Evolutionary conservation across 2,797 vertebrate genomes (phyloP), one percentile per base, ranked within the genome.

Genomic region (Emydoidea blandingii): DNA sequence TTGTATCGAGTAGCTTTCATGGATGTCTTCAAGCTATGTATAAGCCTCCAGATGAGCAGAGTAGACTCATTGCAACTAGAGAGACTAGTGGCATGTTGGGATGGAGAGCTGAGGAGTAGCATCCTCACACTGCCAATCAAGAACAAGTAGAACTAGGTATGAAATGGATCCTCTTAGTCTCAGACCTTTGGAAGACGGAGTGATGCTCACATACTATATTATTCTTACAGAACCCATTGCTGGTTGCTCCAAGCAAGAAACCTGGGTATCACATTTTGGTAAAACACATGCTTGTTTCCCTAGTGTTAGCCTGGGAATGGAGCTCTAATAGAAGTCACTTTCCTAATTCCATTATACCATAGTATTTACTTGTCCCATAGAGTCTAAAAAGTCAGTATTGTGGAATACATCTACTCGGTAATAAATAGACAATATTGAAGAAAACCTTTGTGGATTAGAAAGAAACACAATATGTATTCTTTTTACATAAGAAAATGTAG

Each of bases 271-370:
- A 85, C 81, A 79, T 44, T 14, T 50, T 50, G 6, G 2, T 2
- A 4, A 72, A 44, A 81, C 16, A 14, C 0, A 1, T 34, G 76
- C 15, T 37, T 34, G 57, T 74, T 79, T 62, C 34, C 76, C 5
- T 53, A 81, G 16, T 91, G 3, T 79, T 65, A 85, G 11, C 5
- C n/a, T 92, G 11, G 0, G 0, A 44, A 4, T 21, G 4, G 3
- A 57, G 65, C 72, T 19, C 14, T 47, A 49, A 29, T 62, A 83
- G 12, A 6, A 85, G 23, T 12, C 41, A 54, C 10, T 54, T 89
- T 83, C 78, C n/a, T 50, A 65, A 12, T 85, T 8, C 34, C 31
- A 31, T 78, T 62, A 81, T 10, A 29, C 56, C 81, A 88, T 0
- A 2, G 44, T 18, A 9, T 18, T 91, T 44, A 79, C 4, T 62